These are phyloP conservation scores for Corydoras maculifer DNA, from an alignment of 2,113 vertebrate genomes.

Conservation along the genomic window DNA sequence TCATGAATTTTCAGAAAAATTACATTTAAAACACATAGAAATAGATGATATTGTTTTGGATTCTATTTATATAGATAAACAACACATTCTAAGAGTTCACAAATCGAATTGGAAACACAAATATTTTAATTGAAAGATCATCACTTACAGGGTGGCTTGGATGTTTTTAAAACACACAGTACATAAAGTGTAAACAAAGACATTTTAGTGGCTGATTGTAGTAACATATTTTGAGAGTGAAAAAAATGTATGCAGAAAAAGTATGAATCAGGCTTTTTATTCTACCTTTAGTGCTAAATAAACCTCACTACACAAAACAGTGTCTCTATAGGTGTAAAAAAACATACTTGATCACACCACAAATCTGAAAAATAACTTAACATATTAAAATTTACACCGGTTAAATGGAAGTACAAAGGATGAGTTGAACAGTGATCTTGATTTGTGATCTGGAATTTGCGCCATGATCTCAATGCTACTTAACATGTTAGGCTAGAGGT, in stretches of 20 bases:
- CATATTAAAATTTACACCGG: conserved; percentile 24
- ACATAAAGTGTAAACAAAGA: too few species aligned
- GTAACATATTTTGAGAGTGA: too few species aligned
- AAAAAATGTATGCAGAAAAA: background rate
- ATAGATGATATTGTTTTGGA: too few species aligned
- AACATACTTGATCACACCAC: conserved; percentile 19
- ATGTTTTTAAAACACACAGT: too few species aligned
- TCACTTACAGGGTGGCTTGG: too few species aligned
- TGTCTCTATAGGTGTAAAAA: conserved; percentile 24
- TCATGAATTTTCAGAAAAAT: too few species aligned
- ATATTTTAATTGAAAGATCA: too few species aligned
- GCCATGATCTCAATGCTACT: conserved; percentile 16
- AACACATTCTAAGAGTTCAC: too few species aligned
- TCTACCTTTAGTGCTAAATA: conserved; percentile 6
- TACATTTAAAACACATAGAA: too few species aligned
- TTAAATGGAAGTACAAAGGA: conserved; percentile 10
- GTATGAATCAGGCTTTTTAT: background rate
- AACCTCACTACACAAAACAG: conserved; percentile 23
- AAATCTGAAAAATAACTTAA: conserved; percentile 28
- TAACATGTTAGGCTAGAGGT: conserved; percentile 4
- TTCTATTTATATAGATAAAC: too few species aligned
- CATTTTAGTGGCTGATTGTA: too few species aligned
- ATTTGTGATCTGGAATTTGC: conserved; percentile 4
- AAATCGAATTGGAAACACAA: too few species aligned
- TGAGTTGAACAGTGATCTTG: conserved; percentile 22